Evolutionary conservation across 1,140 invertebrate genomes (phyloP).

Genomic region (Wiebesia pumilae): DNA sequence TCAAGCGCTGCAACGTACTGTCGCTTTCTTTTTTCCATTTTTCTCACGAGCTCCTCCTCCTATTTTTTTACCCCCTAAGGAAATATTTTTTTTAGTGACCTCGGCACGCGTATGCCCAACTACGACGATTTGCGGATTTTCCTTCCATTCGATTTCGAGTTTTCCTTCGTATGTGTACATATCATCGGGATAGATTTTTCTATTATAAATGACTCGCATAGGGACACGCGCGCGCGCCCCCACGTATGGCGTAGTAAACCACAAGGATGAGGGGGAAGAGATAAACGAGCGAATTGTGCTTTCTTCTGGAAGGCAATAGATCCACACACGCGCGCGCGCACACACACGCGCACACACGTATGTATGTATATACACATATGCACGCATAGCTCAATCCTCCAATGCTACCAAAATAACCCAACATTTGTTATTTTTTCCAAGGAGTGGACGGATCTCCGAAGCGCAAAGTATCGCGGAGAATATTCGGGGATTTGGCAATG

Average conservation of each 20-base stretch:
- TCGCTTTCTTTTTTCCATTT: neutral
- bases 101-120: neutral
- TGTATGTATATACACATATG: no score
- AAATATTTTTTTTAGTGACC: neutral
- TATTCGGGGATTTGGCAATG: neutral
- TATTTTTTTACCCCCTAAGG: neutral
- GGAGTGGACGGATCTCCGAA: neutral
- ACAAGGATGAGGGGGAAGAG: neutral
- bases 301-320: conserved; percentile 34
- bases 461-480: conserved; percentile 15
- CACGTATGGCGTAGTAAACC: neutral
- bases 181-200: neutral
- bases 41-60: conserved; percentile 1
- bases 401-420: conserved; percentile 17
- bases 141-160: neutral
- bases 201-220: neutral
- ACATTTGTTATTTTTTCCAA: conserved; percentile 7
- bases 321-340: neutral
- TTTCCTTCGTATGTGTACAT: neutral
- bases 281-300: conserved; percentile 24
- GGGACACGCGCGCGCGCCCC: neutral
- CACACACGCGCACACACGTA: neutral
- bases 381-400: neutral
- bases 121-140: neutral
- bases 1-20: neutral